Conservation (phyloP, 35 echinoderm and acorn worm genomes). For the Ophiothrix spiculata region DNA sequence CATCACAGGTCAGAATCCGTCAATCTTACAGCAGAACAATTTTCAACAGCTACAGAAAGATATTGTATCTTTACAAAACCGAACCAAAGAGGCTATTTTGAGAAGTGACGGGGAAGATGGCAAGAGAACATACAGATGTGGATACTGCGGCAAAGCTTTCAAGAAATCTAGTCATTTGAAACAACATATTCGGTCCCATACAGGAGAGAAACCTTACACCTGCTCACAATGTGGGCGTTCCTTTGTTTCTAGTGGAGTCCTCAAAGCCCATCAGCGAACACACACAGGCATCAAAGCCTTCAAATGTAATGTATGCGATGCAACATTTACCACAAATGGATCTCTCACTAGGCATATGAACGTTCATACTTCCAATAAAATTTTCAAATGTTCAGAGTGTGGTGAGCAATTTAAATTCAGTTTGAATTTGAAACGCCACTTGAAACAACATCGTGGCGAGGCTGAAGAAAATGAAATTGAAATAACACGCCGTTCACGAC, state of each 20-base stretch:
- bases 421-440: constrained; percentile 77
- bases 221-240: constrained; percentile 80
- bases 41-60: constrained; percentile 38
- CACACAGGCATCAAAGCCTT: constrained; percentile 82
- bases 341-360: constrained; percentile 84
- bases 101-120: constrained; percentile 30
- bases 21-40: constrained; percentile 34
- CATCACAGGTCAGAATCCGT: constrained; percentile 77
- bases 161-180: constrained; percentile 99
- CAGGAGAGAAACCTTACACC: constrained; percentile 84
- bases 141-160: constrained; percentile 75
- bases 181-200: constrained; percentile 94
- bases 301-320: constrained; percentile 69
- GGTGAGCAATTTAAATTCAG: constrained; percentile 58
- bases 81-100: constrained; percentile 6
- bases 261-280: constrained; percentile 74
- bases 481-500: constrained; percentile 34
- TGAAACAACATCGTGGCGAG: constrained; percentile 56
- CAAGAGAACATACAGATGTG: constrained; percentile 72
- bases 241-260: constrained; percentile 82
- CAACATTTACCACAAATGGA: constrained; percentile 88
- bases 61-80: neutral
- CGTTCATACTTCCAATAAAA: constrained; percentile 61
- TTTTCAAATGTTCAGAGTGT: constrained; percentile 65
- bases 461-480: constrained; percentile 37